Conservation (phyloP, 2,888 invertebrate species). For the Imbricaverruca yamaguchii region DNA sequence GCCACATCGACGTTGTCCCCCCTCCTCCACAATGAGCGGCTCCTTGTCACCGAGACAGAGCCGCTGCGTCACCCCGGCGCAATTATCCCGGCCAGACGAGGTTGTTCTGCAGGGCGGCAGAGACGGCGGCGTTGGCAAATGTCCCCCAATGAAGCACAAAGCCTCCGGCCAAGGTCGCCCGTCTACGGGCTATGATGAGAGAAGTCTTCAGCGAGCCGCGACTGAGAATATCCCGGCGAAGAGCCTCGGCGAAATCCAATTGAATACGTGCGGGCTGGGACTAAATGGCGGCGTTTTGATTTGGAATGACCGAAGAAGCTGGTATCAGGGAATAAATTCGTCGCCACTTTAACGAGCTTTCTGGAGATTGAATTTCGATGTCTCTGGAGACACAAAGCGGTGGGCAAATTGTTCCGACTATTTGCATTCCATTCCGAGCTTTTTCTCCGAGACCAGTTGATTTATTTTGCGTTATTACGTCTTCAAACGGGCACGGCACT, state of each 20-base stretch:
- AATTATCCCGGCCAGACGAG: no score
- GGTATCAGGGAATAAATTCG: neutral
- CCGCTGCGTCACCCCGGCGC: no score
- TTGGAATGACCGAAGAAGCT: neutral
- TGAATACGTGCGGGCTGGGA: neutral
- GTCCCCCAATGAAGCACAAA: neutral
- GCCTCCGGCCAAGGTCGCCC: neutral
- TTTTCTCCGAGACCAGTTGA: neutral
- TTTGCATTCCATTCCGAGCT: neutral
- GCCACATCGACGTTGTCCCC: no score
- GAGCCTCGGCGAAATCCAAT: neutral
- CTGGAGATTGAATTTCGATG: neutral
- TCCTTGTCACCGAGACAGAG: no score
- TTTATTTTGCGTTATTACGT: conserved; percentile 17
- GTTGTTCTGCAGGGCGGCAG: no score
- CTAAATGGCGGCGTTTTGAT: neutral
- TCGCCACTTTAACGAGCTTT: neutral
- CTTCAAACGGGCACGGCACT: neutral
- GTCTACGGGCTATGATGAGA: neutral
- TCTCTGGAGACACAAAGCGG: neutral
- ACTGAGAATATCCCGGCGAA: neutral
- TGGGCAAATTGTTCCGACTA: neutral
- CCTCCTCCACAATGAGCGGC: no score
- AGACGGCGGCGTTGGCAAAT: no score
- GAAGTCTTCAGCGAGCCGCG: neutral